Evolutionary conservation across 2,797 vertebrate genomes (phyloP), one percentile per base, ranked within the genome.

Genomic region (Molossus alvarezi): DNA sequence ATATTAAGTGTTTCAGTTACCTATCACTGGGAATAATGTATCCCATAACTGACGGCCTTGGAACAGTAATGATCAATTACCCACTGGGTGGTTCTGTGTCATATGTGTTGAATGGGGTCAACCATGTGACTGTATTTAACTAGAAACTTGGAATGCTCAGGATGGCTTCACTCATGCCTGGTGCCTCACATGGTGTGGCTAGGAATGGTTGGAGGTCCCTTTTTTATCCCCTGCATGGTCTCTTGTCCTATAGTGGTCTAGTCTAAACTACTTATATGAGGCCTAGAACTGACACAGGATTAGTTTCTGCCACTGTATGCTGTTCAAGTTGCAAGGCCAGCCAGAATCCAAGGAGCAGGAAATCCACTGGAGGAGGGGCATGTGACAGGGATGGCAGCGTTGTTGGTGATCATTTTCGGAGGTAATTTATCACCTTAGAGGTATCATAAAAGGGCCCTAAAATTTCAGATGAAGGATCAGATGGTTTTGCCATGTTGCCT

Each of bases 1-100:
- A 5, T 77, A 57, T 51, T 81, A 57, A 90, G n/a, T 80, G 29
- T 90, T 90, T 92, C 55, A 82, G 57, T 83, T 84, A 65, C 9
- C 48, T 48, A 4, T 82, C 79, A 17, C 48, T 71, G 48, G 37
- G 77, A 87, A 67, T 21, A 82, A 48, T 18, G 53, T 17, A 73
- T 0, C 4, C 9, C 2, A 18, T 72, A 91, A 48, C 79, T 75
- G 51, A 85, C 18, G 58, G 20, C 62, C 27, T 65, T 85, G 55
- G 88, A 81, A 77, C 10, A 82, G 20, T 25, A n/a, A 27, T 60
- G 33, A 45, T 29, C 20, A 79, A 1, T 81, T 82, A 72, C 65
- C 4, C 58, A 14, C 20, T 85, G 7, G 18, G 62, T 58, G 17
- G 67, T 77, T 92, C 57, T 76, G 17, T 60, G 62, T n/a, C 51